These are phyloP conservation scores for Cuculus canorus DNA, from an alignment of 2,797 vertebrate species.

Conservation along the genomic window DNA sequence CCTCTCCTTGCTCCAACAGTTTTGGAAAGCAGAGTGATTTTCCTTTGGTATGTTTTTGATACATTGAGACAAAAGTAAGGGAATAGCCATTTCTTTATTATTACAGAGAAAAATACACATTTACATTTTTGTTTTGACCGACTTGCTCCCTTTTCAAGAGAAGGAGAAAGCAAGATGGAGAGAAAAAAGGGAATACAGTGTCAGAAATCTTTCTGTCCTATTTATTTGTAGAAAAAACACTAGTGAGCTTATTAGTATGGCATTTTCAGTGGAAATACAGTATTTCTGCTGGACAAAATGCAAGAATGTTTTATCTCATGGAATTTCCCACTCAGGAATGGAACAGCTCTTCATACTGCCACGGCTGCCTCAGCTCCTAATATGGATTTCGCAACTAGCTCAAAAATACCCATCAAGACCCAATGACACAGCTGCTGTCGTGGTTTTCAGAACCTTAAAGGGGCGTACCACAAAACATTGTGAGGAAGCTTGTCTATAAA, in stretches of 20 bases:
- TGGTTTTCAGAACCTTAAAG: slow-evolving; percentile 28
- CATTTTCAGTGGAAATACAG: slow-evolving; percentile 63
- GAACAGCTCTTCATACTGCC: slow-evolving; percentile 58
- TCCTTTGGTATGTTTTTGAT: not conserved
- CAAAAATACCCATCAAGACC: slow-evolving; percentile 45
- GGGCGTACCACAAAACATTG: not conserved
- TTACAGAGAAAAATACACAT: not conserved
- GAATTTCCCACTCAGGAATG: slow-evolving; percentile 73
- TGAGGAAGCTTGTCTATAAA: too few relatives aligned
- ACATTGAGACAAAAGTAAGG: not conserved
- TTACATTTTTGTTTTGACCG: not conserved
- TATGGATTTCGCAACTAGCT: slow-evolving; percentile 64
- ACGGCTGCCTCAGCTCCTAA: slow-evolving; percentile 48
- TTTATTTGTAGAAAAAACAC: slow-evolving; percentile 40
- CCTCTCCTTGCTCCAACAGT: not conserved
- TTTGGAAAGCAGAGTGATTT: not conserved
- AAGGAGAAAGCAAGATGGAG: not conserved
- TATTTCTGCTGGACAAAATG: slow-evolving; percentile 68
- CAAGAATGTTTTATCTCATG: slow-evolving; percentile 73
- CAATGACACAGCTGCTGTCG: slow-evolving; percentile 15
- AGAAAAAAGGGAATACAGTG: not conserved
- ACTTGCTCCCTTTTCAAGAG: not conserved
- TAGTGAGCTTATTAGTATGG: slow-evolving; percentile 19
- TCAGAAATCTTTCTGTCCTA: not conserved
- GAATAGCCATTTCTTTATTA: not conserved